Evolutionary conservation across 2,888 invertebrate species (phyloP).

Genomic region (Protonemura montana): DNA sequence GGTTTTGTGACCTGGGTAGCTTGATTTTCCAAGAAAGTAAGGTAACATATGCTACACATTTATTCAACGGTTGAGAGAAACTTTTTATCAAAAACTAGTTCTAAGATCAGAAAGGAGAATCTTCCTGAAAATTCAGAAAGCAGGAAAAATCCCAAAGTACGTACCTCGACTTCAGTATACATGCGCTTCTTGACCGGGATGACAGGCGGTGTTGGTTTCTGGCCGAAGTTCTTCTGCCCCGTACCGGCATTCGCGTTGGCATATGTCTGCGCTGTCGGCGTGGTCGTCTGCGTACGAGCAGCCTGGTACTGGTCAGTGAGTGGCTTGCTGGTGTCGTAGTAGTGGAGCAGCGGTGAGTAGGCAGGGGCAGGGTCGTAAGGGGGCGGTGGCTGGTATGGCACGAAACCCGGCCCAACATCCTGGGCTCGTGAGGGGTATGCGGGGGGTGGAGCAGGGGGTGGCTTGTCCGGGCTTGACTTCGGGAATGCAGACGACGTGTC

Average conservation of each 20-base stretch:
- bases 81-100: too few species aligned
- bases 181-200: slow-evolving; percentile 72
- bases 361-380: slow-evolving; percentile 14
- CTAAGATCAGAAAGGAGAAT: too few species aligned
- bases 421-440: slow-evolving; percentile 45
- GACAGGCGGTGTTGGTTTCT: slow-evolving; percentile 57
- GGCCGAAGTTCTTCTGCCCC: background rate
- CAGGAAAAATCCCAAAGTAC: background rate
- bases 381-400: slow-evolving; percentile 42
- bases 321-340: slow-evolving; percentile 69
- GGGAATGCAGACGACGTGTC: slow-evolving; percentile 64
- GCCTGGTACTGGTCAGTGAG: slow-evolving; percentile 62
- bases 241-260: background rate
- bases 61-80: too few species aligned
- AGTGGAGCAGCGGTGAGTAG: slow-evolving; percentile 53
- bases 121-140: too few species aligned
- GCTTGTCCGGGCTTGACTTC: slow-evolving; percentile 54
- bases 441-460: slow-evolving; percentile 47
- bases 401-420: slow-evolving; percentile 44
- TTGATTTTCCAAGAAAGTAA: too few species aligned
- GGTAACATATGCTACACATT: too few species aligned
- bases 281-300: slow-evolving; percentile 45
- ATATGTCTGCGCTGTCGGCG: background rate
- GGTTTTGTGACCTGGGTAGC: too few species aligned
- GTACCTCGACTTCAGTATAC: slow-evolving; percentile 61